These are phyloP conservation scores for Oithona nana DNA, from an alignment of 2,888 invertebrate genomes.

Conservation along the genomic window DNA sequence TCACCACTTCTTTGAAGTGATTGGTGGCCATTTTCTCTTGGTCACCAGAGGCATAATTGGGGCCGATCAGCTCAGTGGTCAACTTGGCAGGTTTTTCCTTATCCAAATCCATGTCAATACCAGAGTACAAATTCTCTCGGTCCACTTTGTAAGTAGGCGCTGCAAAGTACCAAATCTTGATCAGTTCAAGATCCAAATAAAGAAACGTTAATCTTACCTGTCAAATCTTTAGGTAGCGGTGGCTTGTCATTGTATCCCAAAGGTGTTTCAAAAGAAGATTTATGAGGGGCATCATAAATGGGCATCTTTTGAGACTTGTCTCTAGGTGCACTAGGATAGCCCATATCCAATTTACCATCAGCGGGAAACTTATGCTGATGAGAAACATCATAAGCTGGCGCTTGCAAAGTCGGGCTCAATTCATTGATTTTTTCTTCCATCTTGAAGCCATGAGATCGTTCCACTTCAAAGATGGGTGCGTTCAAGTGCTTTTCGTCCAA, in stretches of 20 bases:
- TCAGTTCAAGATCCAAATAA: too few relatives aligned
- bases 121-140: conserved; percentile 1
- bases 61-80: conserved; percentile 4
- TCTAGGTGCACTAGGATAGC: background rate
- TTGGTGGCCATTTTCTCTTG: background rate
- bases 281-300: background rate
- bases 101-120: conserved; percentile 3
- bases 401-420: background rate
- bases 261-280: background rate
- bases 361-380: conserved; percentile 12
- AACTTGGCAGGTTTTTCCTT: background rate
- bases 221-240: background rate
- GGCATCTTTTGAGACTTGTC: background rate
- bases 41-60: conserved; percentile 2
- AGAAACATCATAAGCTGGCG: conserved; percentile 10
- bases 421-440: conserved; percentile 6
- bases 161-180: too few relatives aligned
- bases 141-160: conserved; percentile 3
- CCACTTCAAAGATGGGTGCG: conserved; percentile 10
- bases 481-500: background rate
- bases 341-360: conserved; percentile 11
- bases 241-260: background rate
- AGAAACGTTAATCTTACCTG: too few relatives aligned
- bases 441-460: conserved; percentile 1
- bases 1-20: conserved; percentile 16